phyloP scores from a whole-genome alignment of 2,113 vertebrate species.

The Gymnarchus niloticus region DNA sequence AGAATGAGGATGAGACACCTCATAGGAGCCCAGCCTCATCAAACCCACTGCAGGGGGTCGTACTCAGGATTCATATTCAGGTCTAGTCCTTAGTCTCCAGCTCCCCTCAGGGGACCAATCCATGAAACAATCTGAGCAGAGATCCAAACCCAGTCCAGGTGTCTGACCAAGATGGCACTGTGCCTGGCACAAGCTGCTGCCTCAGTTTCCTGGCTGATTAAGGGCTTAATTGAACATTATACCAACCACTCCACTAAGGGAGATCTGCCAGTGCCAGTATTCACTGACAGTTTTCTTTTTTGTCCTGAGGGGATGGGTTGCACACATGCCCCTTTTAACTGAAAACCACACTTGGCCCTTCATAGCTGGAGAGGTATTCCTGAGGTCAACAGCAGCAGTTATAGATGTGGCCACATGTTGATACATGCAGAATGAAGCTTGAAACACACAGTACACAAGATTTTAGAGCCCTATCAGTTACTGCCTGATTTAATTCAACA shows the following conservation, averaged over 20 bases:
- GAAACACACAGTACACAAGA: not conserved
- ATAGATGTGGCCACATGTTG: not conserved
- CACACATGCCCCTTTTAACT: not conserved
- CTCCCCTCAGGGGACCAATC: not conserved
- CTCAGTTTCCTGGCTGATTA: conserved; percentile 48
- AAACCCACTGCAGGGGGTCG: not conserved
- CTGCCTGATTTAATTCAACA: not conserved
- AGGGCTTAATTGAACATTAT: conserved; percentile 59
- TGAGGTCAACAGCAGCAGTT: not conserved
- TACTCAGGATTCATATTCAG: not conserved
- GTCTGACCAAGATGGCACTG: conserved; percentile 52
- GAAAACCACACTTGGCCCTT: not conserved
- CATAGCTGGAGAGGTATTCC: not conserved
- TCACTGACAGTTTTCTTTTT: conserved; percentile 36
- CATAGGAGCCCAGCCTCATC: not conserved
- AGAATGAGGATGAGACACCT: not conserved
- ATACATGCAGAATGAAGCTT: not conserved
- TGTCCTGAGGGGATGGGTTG: conserved; percentile 36
- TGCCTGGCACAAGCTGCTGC: conserved; percentile 26
- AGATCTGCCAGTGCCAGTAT: conserved; percentile 15
- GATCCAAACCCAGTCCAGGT: conserved; percentile 40
- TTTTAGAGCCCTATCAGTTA: not conserved
- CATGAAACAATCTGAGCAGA: not conserved
- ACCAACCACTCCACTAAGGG: conserved; percentile 47
- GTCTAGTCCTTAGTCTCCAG: not conserved